phyloP scores from a whole-genome alignment of 2,888 invertebrate genomes.

The Heliconius ethilla region DNA sequence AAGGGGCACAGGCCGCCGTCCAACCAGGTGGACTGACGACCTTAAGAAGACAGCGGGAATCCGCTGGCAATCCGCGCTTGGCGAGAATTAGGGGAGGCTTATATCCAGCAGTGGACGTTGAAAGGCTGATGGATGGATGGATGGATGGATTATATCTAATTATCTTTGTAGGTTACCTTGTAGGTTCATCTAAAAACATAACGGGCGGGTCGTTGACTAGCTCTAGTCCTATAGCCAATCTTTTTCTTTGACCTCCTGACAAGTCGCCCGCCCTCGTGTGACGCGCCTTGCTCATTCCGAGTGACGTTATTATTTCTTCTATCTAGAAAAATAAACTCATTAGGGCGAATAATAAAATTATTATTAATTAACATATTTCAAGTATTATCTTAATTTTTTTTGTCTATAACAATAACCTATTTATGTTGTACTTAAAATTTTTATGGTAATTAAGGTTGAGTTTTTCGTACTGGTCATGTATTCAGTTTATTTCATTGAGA shows the following conservation, averaged over 20 bases:
- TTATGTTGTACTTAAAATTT: neutral
- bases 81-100: too few species aligned
- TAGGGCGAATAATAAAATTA: neutral
- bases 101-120: too few species aligned
- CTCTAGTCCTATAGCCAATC: conserved; percentile 94
- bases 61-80: too few species aligned
- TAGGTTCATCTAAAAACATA: conserved; percentile 97
- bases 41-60: too few species aligned
- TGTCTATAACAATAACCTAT: neutral
- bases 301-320: conserved; percentile 88
- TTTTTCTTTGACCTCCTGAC: conserved; percentile 95
- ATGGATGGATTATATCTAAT: too few species aligned
- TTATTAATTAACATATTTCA: neutral
- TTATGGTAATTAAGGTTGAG: neutral
- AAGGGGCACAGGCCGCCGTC: too few species aligned
- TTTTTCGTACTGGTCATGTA: neutral
- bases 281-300: conserved; percentile 86
- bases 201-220: conserved; percentile 95
- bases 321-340: conserved; percentile 80
- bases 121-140: too few species aligned
- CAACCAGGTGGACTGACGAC: too few species aligned
- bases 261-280: conserved; percentile 86
- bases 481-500: neutral
- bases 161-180: conserved; percentile 79
- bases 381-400: neutral